phyloP scores from a whole-genome alignment of 2,113 vertebrate species.

The Xyliphius kryptos region DNA sequence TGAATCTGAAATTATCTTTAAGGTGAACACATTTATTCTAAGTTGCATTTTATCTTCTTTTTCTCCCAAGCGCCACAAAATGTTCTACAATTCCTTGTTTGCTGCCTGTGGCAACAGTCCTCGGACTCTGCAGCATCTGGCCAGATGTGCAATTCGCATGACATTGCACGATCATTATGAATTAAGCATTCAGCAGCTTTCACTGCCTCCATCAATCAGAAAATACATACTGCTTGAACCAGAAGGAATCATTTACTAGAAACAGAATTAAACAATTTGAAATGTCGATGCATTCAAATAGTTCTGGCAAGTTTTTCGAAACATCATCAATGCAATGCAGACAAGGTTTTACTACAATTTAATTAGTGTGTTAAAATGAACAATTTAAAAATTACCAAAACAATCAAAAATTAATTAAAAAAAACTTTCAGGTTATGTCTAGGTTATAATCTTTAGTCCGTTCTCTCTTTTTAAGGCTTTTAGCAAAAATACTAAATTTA shows the following conservation, averaged over 20 bases:
- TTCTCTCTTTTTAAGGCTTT: too few species aligned
- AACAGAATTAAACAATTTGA: background rate
- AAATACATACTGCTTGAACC: constrained; percentile 87
- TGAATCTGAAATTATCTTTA: too few species aligned
- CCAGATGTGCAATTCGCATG: constrained; percentile 77
- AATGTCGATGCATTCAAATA: background rate
- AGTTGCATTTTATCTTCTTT: constrained; percentile 18
- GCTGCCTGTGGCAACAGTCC: constrained; percentile 76
- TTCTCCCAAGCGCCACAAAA: constrained; percentile 67
- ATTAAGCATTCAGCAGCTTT: constrained; percentile 64
- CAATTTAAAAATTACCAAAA: too few species aligned
- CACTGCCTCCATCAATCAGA: constrained; percentile 73
- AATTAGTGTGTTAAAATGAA: too few species aligned
- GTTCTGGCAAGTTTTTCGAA: too few species aligned
- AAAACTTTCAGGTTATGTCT: too few species aligned
- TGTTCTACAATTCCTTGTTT: constrained; percentile 88
- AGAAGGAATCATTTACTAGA: constrained; percentile 75
- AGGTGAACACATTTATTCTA: too few species aligned
- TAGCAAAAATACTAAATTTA: too few species aligned
- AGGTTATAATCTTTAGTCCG: too few species aligned
- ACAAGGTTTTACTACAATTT: too few species aligned
- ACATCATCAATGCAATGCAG: too few species aligned
- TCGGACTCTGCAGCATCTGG: constrained; percentile 81
- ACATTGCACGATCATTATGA: constrained; percentile 65
- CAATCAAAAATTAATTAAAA: too few species aligned